These are phyloP conservation scores for Anolis sagrei DNA, from an alignment of 2,113 vertebrate genomes.

Conservation along the genomic window DNA sequence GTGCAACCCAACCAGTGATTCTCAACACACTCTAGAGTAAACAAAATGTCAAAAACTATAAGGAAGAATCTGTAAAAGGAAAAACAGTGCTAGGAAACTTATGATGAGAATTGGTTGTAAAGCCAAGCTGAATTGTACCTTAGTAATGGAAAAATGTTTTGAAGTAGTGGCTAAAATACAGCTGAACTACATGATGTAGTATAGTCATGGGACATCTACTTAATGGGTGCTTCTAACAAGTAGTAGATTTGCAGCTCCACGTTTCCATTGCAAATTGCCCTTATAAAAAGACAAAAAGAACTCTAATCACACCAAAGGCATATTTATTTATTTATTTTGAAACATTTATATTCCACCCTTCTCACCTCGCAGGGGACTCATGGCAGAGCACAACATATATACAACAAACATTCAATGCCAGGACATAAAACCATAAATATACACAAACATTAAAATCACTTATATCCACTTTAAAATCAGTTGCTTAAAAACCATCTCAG, in stretches of 20 bases:
- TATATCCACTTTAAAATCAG: no score
- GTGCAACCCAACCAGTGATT: constrained; percentile 88
- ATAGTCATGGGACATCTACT: background rate
- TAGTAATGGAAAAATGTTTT: constrained; percentile 20
- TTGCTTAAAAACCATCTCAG: no score
- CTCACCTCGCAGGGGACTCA: no score
- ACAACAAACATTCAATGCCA: no score
- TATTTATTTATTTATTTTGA: no score
- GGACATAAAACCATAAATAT: no score
- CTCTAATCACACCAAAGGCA: background rate
- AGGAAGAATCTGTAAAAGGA: constrained; percentile 71
- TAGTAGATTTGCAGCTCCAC: no score
- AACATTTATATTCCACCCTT: no score
- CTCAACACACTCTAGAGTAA: constrained; percentile 69
- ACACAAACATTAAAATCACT: no score
- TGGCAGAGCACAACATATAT: no score
- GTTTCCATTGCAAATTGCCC: background rate
- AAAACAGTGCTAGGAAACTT: constrained; percentile 65
- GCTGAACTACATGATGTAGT: background rate
- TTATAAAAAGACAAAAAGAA: background rate
- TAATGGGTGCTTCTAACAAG: background rate
- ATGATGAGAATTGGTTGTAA: constrained; percentile 52
- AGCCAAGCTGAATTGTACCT: constrained; percentile 51
- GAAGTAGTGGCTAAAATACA: background rate
- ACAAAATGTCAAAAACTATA: constrained; percentile 74